A percentile compares a stretch with the other conserved stretches of the same genome.
Evolutionary conservation across 2,797 vertebrate species (phyloP).

Genomic region (Aldrovandia affinis): DNA sequence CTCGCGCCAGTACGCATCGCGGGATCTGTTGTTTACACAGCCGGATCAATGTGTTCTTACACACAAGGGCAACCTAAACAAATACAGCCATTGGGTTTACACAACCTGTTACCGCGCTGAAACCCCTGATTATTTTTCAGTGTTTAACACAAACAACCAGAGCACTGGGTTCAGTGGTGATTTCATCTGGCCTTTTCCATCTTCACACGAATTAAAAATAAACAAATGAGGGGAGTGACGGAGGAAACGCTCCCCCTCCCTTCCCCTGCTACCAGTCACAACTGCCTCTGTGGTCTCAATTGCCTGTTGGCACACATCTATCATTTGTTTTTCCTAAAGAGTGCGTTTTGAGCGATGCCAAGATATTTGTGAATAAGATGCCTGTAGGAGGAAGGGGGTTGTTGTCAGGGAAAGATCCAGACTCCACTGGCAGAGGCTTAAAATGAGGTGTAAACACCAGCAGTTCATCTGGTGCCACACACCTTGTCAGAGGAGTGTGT

Average conservation of each 20-base stretch:
- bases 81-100: conserved; percentile 5
- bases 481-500: background rate
- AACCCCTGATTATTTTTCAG: conserved; percentile 15
- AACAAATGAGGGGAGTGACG: background rate
- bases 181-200: conserved; percentile 10
- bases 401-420: background rate
- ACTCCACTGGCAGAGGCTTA: background rate
- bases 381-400: background rate
- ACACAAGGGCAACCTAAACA: conserved; percentile 24
- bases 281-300: background rate
- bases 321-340: conserved; percentile 6
- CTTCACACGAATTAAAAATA: background rate
- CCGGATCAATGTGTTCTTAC: conserved; percentile 33
- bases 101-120: background rate
- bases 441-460: background rate
- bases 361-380: background rate
- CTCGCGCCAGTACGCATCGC: conserved; percentile 1
- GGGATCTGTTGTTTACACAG: conserved; percentile 19
- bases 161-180: background rate
- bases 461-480: background rate
- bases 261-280: background rate
- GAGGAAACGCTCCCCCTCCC: background rate
- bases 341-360: background rate
- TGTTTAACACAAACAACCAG: background rate
- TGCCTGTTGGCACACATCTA: background rate